phyloP scores from a whole-genome alignment of 2,797 vertebrate species.

The Myotis vivesi region DNA sequence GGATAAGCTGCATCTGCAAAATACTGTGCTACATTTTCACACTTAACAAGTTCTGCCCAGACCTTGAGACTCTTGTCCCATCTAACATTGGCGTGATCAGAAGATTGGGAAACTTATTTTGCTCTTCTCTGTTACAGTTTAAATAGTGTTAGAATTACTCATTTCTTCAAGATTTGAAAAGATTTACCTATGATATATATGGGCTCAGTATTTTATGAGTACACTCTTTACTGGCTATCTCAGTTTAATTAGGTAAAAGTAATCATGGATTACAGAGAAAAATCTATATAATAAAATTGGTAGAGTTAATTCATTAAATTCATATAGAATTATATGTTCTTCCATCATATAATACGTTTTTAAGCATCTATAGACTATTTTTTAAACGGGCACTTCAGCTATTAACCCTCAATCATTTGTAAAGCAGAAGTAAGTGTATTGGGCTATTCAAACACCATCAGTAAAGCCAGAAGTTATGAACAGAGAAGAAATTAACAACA shows the following conservation, averaged over 20 bases:
- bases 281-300: background rate
- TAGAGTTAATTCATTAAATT: conserved; percentile 2
- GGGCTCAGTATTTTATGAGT: background rate
- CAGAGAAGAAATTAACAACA: background rate
- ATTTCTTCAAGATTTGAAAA: background rate
- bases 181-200: background rate
- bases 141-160: background rate
- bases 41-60: background rate
- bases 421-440: background rate
- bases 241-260: background rate
- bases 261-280: background rate
- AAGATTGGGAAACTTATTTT: background rate
- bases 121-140: background rate
- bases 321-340: background rate
- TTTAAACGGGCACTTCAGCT: background rate
- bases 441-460: background rate
- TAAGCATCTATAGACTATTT: background rate
- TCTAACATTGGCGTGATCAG: background rate
- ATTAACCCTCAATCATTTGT: background rate
- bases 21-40: background rate
- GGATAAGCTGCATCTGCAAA: background rate
- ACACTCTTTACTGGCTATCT: background rate
- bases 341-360: background rate
- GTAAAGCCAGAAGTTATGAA: background rate
- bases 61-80: background rate